phyloP scores from a whole-genome alignment of 2,113 vertebrate genomes.

The Willisornis vidua region DNA sequence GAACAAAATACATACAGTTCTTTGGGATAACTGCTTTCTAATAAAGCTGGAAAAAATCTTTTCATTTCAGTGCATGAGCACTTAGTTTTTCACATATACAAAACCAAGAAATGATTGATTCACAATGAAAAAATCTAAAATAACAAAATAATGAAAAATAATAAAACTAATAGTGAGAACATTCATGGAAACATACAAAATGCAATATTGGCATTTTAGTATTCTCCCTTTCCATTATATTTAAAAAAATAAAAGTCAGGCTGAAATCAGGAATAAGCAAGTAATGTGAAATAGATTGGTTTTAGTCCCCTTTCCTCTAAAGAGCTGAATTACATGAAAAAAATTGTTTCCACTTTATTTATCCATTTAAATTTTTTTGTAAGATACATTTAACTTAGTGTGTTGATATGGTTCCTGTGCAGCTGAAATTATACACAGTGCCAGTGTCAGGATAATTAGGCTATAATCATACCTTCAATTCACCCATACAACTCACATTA shows the following conservation, averaged over 20 bases:
- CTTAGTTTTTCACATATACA: neutral
- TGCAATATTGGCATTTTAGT: neutral
- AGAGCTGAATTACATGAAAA: neutral
- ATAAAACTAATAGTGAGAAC: neutral
- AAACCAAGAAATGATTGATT: neutral
- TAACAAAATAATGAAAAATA: neutral
- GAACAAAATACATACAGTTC: neutral
- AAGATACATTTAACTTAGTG: neutral
- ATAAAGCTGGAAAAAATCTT: neutral
- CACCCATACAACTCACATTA: neutral
- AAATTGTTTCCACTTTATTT: neutral
- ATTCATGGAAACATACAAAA: neutral
- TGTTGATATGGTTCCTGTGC: neutral
- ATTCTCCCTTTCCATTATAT: neutral
- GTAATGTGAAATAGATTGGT: neutral
- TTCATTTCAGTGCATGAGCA: neutral
- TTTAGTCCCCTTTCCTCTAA: neutral
- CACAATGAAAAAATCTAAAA: neutral
- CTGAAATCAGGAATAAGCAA: neutral
- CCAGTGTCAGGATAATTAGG: neutral
- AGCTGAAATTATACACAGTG: neutral
- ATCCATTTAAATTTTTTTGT: neutral
- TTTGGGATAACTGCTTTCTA: neutral
- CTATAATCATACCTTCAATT: neutral
- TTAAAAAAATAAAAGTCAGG: neutral